These are phyloP conservation scores for Spheniscus humboldti DNA, from an alignment of 2,797 vertebrate species.

Conservation along the genomic window DNA sequence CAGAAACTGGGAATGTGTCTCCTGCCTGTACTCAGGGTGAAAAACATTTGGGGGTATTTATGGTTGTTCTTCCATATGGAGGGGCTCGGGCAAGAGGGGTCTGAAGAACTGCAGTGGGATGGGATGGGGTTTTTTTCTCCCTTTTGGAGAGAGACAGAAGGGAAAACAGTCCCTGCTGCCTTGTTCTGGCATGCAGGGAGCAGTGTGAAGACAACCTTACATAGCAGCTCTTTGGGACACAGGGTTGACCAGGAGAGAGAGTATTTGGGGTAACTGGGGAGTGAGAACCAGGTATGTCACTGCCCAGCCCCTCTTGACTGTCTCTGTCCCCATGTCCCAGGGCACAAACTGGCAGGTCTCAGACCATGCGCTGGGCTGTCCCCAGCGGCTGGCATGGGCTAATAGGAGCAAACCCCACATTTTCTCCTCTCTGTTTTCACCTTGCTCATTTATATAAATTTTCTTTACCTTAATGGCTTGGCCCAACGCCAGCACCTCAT, in stretches of 20 bases:
- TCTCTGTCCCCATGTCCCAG: background rate
- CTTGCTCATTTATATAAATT: background rate
- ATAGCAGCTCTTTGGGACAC: background rate
- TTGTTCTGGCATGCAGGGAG: background rate
- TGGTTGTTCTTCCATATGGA: background rate
- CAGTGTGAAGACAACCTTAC: background rate
- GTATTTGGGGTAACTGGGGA: background rate
- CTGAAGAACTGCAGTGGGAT: background rate
- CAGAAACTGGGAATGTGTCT: background rate
- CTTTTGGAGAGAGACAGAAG: background rate
- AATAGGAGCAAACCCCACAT: background rate
- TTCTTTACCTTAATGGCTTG: background rate
- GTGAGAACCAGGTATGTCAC: background rate
- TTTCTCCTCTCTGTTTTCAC: background rate
- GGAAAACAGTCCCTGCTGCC: background rate
- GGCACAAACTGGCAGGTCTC: background rate
- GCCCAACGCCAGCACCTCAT: rapidly evolving
- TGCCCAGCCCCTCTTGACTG: background rate
- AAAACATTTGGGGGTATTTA: background rate
- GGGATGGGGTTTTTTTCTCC: background rate
- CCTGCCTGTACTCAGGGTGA: background rate
- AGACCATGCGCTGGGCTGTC: rapidly evolving
- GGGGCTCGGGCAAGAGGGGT: background rate
- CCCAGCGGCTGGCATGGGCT: background rate
- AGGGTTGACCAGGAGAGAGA: background rate